Evolutionary conservation across 2,797 vertebrate genomes (phyloP).

Genomic region (Lindbergichthys nudifrons): DNA sequence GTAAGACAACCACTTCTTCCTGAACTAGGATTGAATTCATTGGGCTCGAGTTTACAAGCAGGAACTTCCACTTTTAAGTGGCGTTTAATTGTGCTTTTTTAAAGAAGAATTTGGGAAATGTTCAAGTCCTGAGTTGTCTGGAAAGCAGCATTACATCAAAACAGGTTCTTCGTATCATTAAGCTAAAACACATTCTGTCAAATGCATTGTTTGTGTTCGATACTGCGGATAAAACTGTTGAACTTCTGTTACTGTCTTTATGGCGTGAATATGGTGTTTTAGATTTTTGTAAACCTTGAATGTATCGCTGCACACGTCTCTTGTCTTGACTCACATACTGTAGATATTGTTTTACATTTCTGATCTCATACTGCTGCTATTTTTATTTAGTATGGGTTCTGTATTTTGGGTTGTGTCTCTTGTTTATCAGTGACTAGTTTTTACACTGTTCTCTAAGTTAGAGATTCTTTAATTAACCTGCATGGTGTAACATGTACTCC

Average conservation of each 20-base stretch:
- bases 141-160: background rate
- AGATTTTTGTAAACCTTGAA: background rate
- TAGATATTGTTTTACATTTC: slow-evolving; percentile 6
- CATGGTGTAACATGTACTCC: too few species aligned
- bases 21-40: too few species aligned
- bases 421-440: background rate
- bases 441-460: background rate
- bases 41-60: too few species aligned
- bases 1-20: too few species aligned
- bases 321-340: background rate
- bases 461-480: too few species aligned
- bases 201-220: background rate
- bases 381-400: background rate
- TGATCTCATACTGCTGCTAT: slow-evolving; percentile 34
- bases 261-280: background rate
- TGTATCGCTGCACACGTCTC: background rate
- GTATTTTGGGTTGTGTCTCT: background rate
- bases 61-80: too few species aligned
- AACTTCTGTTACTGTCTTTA: background rate
- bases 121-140: too few species aligned
- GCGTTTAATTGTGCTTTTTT: too few species aligned
- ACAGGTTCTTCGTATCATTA: background rate
- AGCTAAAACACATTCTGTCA: background rate
- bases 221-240: background rate
- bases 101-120: too few species aligned